These are phyloP conservation scores for Botia almorhae DNA, from an alignment of 2,797 vertebrate genomes.

Conservation along the genomic window DNA sequence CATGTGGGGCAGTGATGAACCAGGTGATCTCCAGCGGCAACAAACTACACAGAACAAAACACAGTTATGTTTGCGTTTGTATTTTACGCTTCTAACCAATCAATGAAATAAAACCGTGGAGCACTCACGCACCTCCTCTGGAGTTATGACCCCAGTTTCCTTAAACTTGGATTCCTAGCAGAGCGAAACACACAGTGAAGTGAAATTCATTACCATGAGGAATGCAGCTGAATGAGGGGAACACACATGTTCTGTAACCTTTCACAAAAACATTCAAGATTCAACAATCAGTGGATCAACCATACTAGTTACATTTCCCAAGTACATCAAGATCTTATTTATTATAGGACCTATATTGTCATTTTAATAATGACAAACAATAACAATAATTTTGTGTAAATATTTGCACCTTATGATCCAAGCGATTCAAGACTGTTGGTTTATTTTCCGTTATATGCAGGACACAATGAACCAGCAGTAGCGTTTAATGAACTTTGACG, in stretches of 20 bases:
- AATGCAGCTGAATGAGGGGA: not conserved
- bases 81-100: not conserved
- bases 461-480: too few relatives aligned
- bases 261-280: too few relatives aligned
- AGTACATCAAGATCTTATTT: not conserved
- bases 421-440: not conserved
- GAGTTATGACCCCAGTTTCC: constrained; percentile 98
- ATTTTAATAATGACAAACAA: not conserved
- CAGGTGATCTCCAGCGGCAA: constrained; percentile 96
- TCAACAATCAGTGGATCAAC: not conserved
- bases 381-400: not conserved
- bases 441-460: not conserved
- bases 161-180: constrained; percentile 96
- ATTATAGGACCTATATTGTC: not conserved
- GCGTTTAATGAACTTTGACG: too few relatives aligned
- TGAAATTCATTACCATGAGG: not conserved
- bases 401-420: not conserved
- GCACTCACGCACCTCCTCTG: constrained; percentile 89
- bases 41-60: constrained; percentile 80
- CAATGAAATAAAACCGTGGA: not conserved
- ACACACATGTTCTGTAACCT: not conserved
- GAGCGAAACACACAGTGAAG: not conserved
- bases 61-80: not conserved
- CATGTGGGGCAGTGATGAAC: constrained; percentile 99
- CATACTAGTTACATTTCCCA: not conserved